Evolutionary conservation across 2,113 vertebrate genomes (phyloP).

Genomic region (Ochotona princeps): DNA sequence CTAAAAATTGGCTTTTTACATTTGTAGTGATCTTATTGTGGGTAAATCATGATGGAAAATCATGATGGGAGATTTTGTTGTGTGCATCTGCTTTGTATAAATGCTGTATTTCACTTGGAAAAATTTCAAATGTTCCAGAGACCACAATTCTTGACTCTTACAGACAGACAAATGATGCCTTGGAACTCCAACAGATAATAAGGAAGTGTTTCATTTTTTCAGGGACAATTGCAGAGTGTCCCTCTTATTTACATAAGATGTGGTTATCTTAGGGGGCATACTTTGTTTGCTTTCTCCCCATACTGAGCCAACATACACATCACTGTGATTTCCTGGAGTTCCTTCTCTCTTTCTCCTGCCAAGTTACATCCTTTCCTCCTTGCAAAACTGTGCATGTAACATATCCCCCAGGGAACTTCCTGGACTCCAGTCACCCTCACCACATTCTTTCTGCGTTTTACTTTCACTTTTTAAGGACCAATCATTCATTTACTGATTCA

Average conservation of each 20-base stretch:
- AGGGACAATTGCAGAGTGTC: conserved; percentile 49
- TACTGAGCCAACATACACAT: conserved; percentile 62
- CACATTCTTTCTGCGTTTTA: background rate
- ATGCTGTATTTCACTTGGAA: conserved; percentile 61
- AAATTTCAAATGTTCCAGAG: conserved; percentile 5
- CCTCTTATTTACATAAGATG: conserved; percentile 42
- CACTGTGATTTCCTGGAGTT: conserved; percentile 49
- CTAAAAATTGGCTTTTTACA: background rate
- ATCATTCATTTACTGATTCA: conserved; percentile 3
- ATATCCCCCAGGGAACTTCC: conserved; percentile 13
- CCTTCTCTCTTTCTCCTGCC: conserved; percentile 48
- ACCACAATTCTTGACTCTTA: conserved; percentile 33
- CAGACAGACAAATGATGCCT: conserved; percentile 53
- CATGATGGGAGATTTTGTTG: background rate
- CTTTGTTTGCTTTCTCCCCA: conserved; percentile 37
- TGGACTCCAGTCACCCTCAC: background rate
- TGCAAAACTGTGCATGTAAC: conserved; percentile 20
- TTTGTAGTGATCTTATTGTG: background rate
- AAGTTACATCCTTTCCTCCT: background rate
- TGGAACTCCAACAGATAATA: conserved; percentile 54
- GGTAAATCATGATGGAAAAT: background rate
- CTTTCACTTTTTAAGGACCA: background rate
- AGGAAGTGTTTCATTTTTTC: conserved; percentile 53
- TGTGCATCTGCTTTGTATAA: conserved; percentile 53
- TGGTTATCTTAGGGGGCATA: conserved; percentile 51